Conservation (phyloP, 2,797 vertebrate genomes). For the Periophthalmus magnuspinnatus region DNA sequence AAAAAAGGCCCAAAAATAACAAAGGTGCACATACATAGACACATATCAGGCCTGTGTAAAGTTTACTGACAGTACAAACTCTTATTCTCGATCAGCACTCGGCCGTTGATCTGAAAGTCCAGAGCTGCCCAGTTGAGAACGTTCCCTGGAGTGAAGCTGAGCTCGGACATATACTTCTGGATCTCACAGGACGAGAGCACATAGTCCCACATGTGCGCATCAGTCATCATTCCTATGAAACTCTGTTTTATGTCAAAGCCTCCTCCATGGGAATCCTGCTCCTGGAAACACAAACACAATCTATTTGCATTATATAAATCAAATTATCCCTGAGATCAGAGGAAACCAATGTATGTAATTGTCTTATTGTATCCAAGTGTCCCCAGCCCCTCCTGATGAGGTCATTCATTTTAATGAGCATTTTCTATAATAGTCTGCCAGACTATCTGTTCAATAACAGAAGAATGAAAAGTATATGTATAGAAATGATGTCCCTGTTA, state of each 20-base stretch:
- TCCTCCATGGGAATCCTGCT: neutral
- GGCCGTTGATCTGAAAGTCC: slow-evolving; percentile 1
- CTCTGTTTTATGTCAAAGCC: slow-evolving; percentile 3
- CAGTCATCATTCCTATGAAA: slow-evolving; percentile 7
- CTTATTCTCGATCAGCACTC: slow-evolving; percentile 8
- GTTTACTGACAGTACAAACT: neutral
- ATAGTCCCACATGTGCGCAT: slow-evolving; percentile 8
- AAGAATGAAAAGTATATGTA: neutral
- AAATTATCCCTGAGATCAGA: neutral
- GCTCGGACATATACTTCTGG: neutral
- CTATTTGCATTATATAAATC: neutral
- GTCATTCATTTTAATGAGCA: neutral
- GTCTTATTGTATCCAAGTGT: neutral
- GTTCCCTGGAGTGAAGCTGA: slow-evolving; percentile 5
- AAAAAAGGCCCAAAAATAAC: no score
- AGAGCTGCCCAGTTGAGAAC: slow-evolving; percentile 9
- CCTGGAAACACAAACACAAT: neutral
- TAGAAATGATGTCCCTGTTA: no score
- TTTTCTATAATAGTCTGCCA: neutral
- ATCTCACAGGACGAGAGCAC: slow-evolving; percentile 10
- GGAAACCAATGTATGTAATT: neutral
- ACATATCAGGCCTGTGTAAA: no score
- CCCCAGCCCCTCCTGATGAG: neutral
- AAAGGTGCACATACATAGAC: no score
- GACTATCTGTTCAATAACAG: neutral